Conservation (phyloP, 2,113 vertebrate species). For the Pseudorectes ferrugineus region DNA sequence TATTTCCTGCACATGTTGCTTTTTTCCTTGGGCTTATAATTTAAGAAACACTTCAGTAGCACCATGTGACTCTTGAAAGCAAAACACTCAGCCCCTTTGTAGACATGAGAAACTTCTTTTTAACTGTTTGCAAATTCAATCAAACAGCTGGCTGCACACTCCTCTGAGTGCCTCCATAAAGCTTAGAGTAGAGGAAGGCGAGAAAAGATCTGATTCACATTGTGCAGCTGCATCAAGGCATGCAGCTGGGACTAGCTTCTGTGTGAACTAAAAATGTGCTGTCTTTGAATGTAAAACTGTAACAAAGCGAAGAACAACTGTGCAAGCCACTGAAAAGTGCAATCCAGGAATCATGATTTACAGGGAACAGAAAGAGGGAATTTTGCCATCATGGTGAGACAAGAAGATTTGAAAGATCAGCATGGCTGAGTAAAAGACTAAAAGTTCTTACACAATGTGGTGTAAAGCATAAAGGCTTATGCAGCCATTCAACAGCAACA, state of each 20-base stretch:
- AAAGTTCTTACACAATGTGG: background rate
- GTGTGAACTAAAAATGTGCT: background rate
- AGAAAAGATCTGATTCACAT: background rate
- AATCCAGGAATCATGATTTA: background rate
- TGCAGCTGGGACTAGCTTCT: background rate
- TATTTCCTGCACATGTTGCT: background rate
- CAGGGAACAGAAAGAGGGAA: background rate
- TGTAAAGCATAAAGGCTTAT: background rate
- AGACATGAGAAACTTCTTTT: background rate
- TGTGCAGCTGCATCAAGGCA: background rate
- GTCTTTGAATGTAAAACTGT: background rate
- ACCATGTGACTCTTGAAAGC: background rate
- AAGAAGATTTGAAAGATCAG: background rate
- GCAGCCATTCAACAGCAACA: background rate
- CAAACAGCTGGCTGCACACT: background rate
- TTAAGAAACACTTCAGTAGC: background rate
- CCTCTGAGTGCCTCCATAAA: background rate
- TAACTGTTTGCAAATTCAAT: background rate
- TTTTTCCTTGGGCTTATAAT: background rate
- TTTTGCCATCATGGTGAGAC: background rate
- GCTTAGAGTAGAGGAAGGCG: background rate
- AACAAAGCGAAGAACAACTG: background rate
- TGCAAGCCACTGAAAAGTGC: background rate
- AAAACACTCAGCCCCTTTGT: background rate
- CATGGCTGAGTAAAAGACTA: background rate